Evolutionary conservation across 2,888 invertebrate species (phyloP).

Genomic region (Apocheima hispidaria): DNA sequence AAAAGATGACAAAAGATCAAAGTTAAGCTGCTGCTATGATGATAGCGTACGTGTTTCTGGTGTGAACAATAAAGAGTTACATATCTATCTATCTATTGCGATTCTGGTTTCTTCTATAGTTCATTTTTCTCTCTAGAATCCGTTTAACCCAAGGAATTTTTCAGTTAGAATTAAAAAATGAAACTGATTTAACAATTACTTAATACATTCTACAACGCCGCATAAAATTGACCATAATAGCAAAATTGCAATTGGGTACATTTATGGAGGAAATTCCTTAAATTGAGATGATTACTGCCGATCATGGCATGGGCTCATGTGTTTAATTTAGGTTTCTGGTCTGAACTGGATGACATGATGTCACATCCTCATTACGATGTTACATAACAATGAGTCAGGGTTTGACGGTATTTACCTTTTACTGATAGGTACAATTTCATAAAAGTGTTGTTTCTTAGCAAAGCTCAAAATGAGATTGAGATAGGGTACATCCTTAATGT

Average conservation of each 20-base stretch:
- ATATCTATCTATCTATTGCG: too few species aligned
- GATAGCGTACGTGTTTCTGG: too few species aligned
- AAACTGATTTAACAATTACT: too few species aligned
- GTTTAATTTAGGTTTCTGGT: constrained; percentile 38
- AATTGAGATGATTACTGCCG: constrained; percentile 38
- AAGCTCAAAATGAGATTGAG: neutral
- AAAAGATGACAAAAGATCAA: too few species aligned
- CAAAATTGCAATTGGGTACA: constrained; percentile 10
- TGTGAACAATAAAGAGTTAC: too few species aligned
- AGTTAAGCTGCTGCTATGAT: too few species aligned
- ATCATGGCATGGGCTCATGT: constrained; percentile 41
- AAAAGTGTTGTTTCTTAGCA: neutral
- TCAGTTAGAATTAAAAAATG: too few species aligned
- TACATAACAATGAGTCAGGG: constrained; percentile 34
- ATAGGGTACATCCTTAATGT: neutral
- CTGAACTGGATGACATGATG: constrained; percentile 38
- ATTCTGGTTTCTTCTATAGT: too few species aligned
- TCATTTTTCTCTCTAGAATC: too few species aligned
- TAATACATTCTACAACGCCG: neutral
- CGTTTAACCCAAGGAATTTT: too few species aligned
- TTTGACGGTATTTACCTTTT: constrained; percentile 8
- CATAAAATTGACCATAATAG: constrained; percentile 10
- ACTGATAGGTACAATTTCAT: constrained; percentile 23
- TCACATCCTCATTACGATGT: constrained; percentile 49
- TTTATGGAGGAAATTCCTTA: constrained; percentile 28